phyloP scores from a whole-genome alignment of 2,113 vertebrate genomes.

The Morphnarchus princeps region DNA sequence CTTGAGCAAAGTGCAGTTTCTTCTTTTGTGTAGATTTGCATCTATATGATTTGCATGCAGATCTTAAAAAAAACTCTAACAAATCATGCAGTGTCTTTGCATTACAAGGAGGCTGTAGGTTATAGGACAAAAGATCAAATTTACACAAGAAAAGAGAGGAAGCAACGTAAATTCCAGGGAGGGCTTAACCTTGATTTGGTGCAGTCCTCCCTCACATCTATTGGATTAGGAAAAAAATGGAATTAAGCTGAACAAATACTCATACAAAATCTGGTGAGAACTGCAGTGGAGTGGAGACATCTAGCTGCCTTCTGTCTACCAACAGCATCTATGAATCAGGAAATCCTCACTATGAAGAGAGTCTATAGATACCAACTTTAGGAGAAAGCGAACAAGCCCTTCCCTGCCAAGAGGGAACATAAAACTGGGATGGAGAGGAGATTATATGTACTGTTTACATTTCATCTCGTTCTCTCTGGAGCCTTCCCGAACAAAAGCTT shows the following conservation, averaged over 20 bases:
- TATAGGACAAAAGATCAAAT: not conserved
- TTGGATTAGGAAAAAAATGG: not conserved
- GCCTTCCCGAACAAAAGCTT: not conserved
- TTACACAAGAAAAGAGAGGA: not conserved
- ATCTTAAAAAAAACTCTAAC: not conserved
- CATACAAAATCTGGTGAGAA: not conserved
- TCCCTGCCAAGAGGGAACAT: not conserved
- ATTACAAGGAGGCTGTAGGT: not conserved
- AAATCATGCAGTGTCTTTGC: not conserved
- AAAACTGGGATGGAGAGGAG: not conserved
- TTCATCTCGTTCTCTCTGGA: not conserved
- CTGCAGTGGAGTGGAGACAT: slow-evolving; percentile 56
- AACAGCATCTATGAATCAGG: not conserved
- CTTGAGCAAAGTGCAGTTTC: not conserved
- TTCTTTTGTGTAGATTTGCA: not conserved
- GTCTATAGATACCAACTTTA: not conserved
- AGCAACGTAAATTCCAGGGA: not conserved
- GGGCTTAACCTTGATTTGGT: not conserved
- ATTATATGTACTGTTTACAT: not conserved
- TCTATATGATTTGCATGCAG: not conserved
- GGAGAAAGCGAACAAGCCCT: not conserved
- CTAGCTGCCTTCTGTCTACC: slow-evolving; percentile 47
- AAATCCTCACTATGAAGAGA: not conserved
- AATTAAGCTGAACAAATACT: not conserved
- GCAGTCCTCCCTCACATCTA: not conserved